These are phyloP conservation scores for Caenorhabditis angaria DNA, from an alignment of 2,888 invertebrate species.

Conservation along the genomic window DNA sequence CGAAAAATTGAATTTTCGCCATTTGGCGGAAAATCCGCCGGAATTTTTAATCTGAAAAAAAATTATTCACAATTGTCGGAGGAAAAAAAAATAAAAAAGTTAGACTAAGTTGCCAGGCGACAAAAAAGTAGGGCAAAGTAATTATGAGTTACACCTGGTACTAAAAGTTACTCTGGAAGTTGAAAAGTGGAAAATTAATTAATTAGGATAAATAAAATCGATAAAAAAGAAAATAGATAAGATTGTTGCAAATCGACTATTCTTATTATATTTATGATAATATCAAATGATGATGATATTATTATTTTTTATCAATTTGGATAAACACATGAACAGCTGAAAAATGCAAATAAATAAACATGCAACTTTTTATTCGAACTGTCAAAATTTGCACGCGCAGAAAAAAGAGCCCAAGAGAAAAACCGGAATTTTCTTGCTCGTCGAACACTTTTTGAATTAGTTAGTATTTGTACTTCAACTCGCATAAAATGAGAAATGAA, in stretches of 20 bases:
- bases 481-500: background rate
- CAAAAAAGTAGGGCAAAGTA: background rate
- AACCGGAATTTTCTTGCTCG: too few relatives aligned
- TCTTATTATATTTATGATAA: slow-evolving; percentile 3
- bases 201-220: background rate
- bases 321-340: background rate
- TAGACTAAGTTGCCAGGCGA: background rate
- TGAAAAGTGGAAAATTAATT: too few relatives aligned
- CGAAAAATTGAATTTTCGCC: background rate
- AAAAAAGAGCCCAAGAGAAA: slow-evolving; percentile 7
- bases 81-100: background rate
- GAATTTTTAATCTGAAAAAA: background rate
- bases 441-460: background rate
- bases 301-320: too few relatives aligned
- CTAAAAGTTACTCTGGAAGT: too few relatives aligned
- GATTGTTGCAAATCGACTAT: background rate
- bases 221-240: too few relatives aligned
- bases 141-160: background rate
- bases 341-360: background rate
- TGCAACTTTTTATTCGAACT: background rate
- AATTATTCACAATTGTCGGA: background rate
- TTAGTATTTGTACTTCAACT: background rate
- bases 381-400: background rate
- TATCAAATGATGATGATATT: background rate
- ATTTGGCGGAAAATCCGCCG: slow-evolving; percentile 4